Conservation (phyloP, 2,113 vertebrate genomes). For the Cephalopterus ornatus region DNA sequence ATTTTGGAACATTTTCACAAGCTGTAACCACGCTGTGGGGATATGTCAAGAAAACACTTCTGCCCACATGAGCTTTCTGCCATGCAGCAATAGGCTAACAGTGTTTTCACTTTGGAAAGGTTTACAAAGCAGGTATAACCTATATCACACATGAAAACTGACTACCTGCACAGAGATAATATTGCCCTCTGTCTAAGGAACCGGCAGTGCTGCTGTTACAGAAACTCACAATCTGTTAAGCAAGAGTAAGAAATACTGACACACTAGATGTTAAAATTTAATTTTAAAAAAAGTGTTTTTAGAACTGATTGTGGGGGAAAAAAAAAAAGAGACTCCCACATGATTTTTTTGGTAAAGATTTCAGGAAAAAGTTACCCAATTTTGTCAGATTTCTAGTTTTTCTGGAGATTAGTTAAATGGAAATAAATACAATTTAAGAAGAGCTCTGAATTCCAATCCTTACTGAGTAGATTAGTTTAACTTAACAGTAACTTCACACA, state of each 20-base stretch:
- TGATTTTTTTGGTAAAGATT: background rate
- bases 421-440: background rate
- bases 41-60: background rate
- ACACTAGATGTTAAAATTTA: background rate
- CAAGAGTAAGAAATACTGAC: background rate
- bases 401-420: background rate
- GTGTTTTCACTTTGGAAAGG: background rate
- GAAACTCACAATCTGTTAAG: background rate
- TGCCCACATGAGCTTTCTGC: background rate
- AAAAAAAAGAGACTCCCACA: background rate
- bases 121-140: background rate
- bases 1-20: background rate
- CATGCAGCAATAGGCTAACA: background rate
- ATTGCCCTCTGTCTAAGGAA: background rate
- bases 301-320: rapidly evolving
- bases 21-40: background rate
- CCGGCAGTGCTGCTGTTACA: background rate
- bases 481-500: background rate
- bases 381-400: background rate
- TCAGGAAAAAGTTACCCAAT: background rate
- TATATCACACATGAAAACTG: background rate
- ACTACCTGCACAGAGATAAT: background rate
- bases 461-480: background rate
- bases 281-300: background rate
- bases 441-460: background rate